Base-by-base conservation (phyloP, 2,113 vertebrate species). In the Plestiodon gilberti region DNA sequence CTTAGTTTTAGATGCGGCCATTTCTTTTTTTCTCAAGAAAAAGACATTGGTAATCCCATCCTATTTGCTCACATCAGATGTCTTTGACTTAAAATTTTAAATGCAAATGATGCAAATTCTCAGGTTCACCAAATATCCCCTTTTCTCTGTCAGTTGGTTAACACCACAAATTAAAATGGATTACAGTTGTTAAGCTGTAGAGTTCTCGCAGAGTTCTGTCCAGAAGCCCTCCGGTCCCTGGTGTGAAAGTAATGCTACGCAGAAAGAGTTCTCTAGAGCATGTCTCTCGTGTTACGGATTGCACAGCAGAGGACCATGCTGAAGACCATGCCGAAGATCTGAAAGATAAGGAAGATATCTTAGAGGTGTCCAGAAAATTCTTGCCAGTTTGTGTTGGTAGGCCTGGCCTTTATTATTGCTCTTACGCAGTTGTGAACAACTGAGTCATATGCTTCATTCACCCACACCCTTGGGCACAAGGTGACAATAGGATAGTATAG, bases 311-410 rank as follows among this genome's bases (percentile, higher is more conserved):
- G 97, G 87, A 99, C 97, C 98, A 99, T 99, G 91, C 98, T 99
- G 97, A 99, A 99, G 93, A 99, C 97, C 99, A 99, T 99, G 92
- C 98, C 99, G 74, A 99, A 98, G 92, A 99, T 98, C 99, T 99
- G 96, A 84, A 89, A 96, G 69, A 94, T 89, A 96, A 95, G 88
- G 89, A 90, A 86, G 70, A 78, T 22, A 59, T 75, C 79, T 96
- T 94, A 96, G 78, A 84, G 67, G 89, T 78, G 65, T 77, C n/a
- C 71, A 85, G 40, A 13, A 57, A 55, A 81, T 43, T 6, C 18
- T 3, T 67, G 78, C 69, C 35, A 33, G 3, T 6, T 70, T 30
- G 79, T 80, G 62, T 3, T 78, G 82, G 85, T 73, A n/a, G 84
- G 65, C 20, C 14, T 76, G 78, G 25, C 20, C n/a, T 59, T 81